A percentile compares a stretch with the other conserved stretches of the same genome.
Conservation (phyloP, 2,888 invertebrate species). For the Sphaerophoria rueppellii region DNA sequence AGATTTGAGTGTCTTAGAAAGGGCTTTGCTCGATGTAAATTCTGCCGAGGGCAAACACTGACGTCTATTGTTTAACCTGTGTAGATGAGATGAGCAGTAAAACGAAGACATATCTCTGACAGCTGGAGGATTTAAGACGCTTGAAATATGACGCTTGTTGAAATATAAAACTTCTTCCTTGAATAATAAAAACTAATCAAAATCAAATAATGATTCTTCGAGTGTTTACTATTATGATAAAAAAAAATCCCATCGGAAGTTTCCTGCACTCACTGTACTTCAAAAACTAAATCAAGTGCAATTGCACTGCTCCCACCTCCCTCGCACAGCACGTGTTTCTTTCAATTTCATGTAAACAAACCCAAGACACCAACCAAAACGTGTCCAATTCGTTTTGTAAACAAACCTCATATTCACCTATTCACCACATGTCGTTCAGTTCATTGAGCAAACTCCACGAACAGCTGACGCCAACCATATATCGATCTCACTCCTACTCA, state of each 20-base stretch:
- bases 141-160: too few species aligned
- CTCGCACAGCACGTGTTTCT: constrained; percentile 61
- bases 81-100: too few species aligned
- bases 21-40: neutral
- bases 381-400: constrained; percentile 51
- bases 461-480: constrained; percentile 25
- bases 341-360: constrained; percentile 62
- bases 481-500: constrained; percentile 44
- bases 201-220: too few species aligned
- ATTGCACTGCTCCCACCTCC: constrained; percentile 37
- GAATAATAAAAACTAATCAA: too few species aligned
- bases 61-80: too few species aligned
- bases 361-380: constrained; percentile 62
- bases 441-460: constrained; percentile 59
- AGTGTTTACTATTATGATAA: too few species aligned
- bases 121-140: too few species aligned
- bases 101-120: too few species aligned
- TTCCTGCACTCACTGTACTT: constrained; percentile 33
- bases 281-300: constrained; percentile 44
- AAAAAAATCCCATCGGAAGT: too few species aligned
- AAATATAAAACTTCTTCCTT: too few species aligned
- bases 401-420: constrained; percentile 55
- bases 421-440: neutral
- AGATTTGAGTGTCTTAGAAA: neutral
- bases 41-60: neutral